Conservation (phyloP, 2,113 vertebrate genomes). For the Columba livia region DNA sequence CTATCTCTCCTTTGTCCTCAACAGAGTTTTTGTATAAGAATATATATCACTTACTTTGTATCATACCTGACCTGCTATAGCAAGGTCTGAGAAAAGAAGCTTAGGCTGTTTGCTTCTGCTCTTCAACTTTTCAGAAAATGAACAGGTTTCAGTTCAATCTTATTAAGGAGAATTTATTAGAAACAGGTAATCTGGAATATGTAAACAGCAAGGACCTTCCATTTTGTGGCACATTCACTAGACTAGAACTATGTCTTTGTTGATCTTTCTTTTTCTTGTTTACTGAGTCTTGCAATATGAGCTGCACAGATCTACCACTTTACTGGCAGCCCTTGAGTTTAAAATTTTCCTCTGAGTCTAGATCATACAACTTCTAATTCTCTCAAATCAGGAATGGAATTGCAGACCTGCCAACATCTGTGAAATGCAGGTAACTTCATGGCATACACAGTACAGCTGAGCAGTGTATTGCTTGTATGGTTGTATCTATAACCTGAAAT, state of each 20-base stretch:
- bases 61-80: not conserved
- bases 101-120: not conserved
- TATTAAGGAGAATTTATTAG: not conserved
- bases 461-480: not conserved
- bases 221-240: not conserved
- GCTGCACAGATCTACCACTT: not conserved
- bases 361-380: not conserved
- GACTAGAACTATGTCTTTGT: not conserved
- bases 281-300: not conserved
- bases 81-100: not conserved
- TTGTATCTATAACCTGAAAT: not conserved
- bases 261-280: not conserved
- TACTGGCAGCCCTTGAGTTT: accelerated
- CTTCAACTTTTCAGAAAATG: not conserved
- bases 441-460: not conserved
- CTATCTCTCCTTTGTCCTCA: not conserved
- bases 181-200: not conserved
- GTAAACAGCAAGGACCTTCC: not conserved
- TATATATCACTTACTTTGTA: not conserved
- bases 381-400: not conserved
- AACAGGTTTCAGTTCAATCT: not conserved
- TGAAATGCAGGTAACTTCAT: not conserved
- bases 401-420: not conserved
- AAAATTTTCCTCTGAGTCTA: not conserved
- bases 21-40: not conserved